A percentile compares a stretch with the other conserved stretches of the same genome.
Evolutionary conservation across 2,113 vertebrate species (phyloP).

Genomic region (Protomyctophum bolini): DNA sequence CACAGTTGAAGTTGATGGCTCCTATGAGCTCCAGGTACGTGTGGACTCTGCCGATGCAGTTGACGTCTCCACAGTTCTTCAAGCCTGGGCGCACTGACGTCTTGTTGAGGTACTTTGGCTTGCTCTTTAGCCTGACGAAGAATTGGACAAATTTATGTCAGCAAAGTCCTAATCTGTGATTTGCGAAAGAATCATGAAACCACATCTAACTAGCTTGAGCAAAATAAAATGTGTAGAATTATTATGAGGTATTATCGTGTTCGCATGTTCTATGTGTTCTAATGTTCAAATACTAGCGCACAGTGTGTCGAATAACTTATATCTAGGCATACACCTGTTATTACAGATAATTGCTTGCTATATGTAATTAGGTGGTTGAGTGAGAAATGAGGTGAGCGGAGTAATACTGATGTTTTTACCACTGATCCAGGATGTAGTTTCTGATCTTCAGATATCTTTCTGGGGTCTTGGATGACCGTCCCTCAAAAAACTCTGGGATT

Average conservation of each 20-base stretch:
- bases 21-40: conserved; percentile 96
- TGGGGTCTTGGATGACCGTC: conserved; percentile 93
- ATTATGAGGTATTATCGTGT: no score
- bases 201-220: no score
- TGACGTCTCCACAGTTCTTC: conserved; percentile 98
- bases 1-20: conserved; percentile 96
- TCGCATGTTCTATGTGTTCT: no score
- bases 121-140: conserved; percentile 83
- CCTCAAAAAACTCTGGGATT: conserved; percentile 97
- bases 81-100: conserved; percentile 95
- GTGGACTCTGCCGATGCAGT: conserved; percentile 98
- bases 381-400: no score
- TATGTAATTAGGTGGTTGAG: no score
- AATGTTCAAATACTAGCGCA: no score
- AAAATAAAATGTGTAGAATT: no score
- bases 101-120: conserved; percentile 97
- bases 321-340: no score
- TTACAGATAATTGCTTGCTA: no score
- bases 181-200: no score
- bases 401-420: conserved; percentile 78
- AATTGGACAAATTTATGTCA: background rate
- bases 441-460: conserved; percentile 97
- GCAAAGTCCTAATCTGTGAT: no score
- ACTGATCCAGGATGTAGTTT: conserved; percentile 98
- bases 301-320: no score